These are phyloP conservation scores for Podiceps cristatus DNA, from an alignment of 2,113 vertebrate species.

Conservation along the genomic window DNA sequence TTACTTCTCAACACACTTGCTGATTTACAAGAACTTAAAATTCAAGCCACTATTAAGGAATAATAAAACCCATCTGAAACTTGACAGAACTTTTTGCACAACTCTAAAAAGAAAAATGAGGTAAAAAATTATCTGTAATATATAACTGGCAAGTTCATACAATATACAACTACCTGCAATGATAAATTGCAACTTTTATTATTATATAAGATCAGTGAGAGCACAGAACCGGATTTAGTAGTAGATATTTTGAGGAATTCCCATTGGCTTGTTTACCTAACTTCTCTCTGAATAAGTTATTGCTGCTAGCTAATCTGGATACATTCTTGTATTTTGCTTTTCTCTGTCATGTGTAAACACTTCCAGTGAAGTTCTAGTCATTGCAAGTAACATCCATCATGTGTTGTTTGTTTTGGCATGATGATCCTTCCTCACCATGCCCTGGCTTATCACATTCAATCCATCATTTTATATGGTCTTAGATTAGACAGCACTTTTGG, in stretches of 20 bases:
- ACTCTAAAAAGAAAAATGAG: background rate
- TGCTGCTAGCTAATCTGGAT: background rate
- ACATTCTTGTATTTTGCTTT: background rate
- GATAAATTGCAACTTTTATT: background rate
- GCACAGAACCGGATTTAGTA: background rate
- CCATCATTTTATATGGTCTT: background rate
- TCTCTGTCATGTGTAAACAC: background rate
- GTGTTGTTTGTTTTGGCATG: background rate
- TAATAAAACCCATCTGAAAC: background rate
- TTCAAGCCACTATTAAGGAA: background rate
- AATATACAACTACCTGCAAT: background rate
- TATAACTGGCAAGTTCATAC: background rate
- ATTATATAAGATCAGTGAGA: background rate
- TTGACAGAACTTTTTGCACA: background rate
- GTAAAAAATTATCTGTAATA: background rate
- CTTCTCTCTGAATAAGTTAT: background rate
- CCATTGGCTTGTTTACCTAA: background rate
- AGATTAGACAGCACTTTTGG: background rate
- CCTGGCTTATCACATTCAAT: background rate
- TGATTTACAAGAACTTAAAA: background rate
- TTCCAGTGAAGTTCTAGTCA: background rate
- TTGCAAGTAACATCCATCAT: background rate
- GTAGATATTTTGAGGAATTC: background rate
- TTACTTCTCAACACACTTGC: background rate
- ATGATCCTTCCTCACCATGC: background rate